Conservation (phyloP, 1,140 invertebrate species). For the Leptinotarsa undecemlineata region DNA sequence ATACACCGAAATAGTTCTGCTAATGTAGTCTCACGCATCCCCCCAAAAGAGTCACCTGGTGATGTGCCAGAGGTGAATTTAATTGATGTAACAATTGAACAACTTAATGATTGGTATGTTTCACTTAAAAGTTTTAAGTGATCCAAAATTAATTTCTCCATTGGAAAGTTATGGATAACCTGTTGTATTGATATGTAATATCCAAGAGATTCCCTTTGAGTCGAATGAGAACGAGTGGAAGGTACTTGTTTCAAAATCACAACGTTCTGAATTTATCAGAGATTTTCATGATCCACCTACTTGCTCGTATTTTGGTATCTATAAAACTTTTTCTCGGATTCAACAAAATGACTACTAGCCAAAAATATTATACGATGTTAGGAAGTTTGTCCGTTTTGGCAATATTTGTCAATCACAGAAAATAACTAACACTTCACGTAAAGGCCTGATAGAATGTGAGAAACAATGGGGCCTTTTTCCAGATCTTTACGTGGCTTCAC, state of each 20-base stretch:
- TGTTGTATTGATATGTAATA: slow-evolving; percentile 18
- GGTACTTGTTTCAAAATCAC: slow-evolving; percentile 19
- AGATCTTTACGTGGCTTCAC: slow-evolving; percentile 38
- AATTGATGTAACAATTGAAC: neutral
- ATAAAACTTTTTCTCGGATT: slow-evolving; percentile 24
- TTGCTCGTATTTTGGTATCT: slow-evolving; percentile 24
- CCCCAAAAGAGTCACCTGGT: neutral
- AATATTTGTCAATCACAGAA: slow-evolving; percentile 1
- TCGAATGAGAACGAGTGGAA: slow-evolving; percentile 23
- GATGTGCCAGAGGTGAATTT: neutral
- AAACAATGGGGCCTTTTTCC: slow-evolving; percentile 47
- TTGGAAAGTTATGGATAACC: slow-evolving; percentile 5
- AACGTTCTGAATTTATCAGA: slow-evolving; percentile 9
- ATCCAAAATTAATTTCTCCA: slow-evolving; percentile 20
- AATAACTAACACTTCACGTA: neutral
- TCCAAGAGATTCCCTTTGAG: neutral
- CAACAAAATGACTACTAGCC: slow-evolving; percentile 24
- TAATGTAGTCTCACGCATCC: neutral
- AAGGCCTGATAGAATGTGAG: slow-evolving; percentile 34
- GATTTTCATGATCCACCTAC: slow-evolving; percentile 17
- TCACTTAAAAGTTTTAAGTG: slow-evolving; percentile 1
- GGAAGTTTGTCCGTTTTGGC: neutral
- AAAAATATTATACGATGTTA: slow-evolving; percentile 10
- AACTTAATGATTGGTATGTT: slow-evolving; percentile 21
- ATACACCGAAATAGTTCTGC: neutral